A percentile compares a stretch with the other conserved stretches of the same genome.
phyloP scores from a whole-genome alignment of 2,113 vertebrate genomes.

The Desmodus rotundus region DNA sequence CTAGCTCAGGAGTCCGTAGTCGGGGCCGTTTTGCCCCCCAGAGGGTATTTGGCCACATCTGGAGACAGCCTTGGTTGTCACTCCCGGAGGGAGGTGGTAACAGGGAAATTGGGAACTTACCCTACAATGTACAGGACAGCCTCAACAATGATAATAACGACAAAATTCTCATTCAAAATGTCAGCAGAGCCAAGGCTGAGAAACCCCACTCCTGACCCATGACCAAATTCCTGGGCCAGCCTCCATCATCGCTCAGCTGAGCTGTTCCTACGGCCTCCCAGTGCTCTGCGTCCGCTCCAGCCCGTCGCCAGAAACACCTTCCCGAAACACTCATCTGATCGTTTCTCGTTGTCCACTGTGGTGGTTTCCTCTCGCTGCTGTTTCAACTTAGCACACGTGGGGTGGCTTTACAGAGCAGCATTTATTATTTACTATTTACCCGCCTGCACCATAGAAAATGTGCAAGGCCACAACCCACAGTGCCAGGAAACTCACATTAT shows the following conservation, averaged over 20 bases:
- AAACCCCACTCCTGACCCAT: too few relatives aligned
- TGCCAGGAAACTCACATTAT: too few relatives aligned
- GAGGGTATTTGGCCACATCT: neutral
- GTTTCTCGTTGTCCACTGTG: neutral
- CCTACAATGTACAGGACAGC: too few relatives aligned
- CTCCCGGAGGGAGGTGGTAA: neutral
- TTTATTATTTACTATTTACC: neutral
- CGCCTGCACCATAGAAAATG: neutral
- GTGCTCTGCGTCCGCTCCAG: too few relatives aligned
- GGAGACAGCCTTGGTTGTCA: neutral
- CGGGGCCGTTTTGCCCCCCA: rapidly evolving
- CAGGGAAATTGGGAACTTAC: neutral
- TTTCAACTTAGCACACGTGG: neutral
- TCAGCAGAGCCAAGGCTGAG: too few relatives aligned
- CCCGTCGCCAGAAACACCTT: neutral
- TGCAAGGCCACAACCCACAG: neutral
- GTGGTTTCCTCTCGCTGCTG: neutral
- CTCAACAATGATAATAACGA: too few relatives aligned
- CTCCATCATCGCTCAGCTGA: neutral
- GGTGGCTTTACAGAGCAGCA: neutral
- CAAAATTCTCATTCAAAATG: too few relatives aligned
- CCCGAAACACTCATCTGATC: neutral
- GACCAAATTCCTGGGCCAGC: neutral
- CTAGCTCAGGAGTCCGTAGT: neutral
- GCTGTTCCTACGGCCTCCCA: rapidly evolving